Evolutionary conservation across 2,888 invertebrate species (phyloP), one percentile per base, ranked within the genome.

Genomic region (Parnassius orleans): DNA sequence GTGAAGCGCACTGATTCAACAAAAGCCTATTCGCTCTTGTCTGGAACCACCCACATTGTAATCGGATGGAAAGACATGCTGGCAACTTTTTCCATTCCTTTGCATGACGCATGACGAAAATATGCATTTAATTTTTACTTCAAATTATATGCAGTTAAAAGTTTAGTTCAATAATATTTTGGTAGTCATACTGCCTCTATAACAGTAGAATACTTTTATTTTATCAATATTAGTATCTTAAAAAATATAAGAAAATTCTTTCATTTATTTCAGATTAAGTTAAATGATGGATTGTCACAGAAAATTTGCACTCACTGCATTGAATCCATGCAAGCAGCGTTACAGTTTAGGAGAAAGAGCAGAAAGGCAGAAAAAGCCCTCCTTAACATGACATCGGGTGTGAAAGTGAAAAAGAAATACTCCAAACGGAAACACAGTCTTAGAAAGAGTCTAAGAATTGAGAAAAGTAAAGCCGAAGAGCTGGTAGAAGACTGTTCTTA

Each of bases 201-300:
- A 5, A 5, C 24, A 24, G 15, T 15, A 15, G 15, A 15, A 15
- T 15, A 15, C 2, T 15, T 15, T 15, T 1, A 15, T 3, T 2
- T 24, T 24, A 24, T 24, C 24, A 24, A 24, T 24, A 0, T 24
- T 24, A 24, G 0, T 24, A 24, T 24, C 24, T 3, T 24, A 24
- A 33, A 33, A 19, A 7, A 33, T 7, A 5, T 33, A 5, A 33
- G 0, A 33, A 12, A 14, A 53, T n/a, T 42, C 12, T 48, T 43
- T 44, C 11, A 52, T 55, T 42, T 33, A 2, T 44, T 43, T 77
- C 73, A 87, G 87, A 86, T 88, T 11, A 84, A 76, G 74, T 68
- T 70, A 53, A 75, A 87, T 12, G 88, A 88, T 64, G 84, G 87
- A 0, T 64, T 88, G 0, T 84, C 88, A 1, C 87, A 88, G 66